Evolutionary conservation across 2,888 invertebrate genomes (phyloP), one percentile per base, ranked within the genome.

Genomic region (Ectropis crepuscularia): DNA sequence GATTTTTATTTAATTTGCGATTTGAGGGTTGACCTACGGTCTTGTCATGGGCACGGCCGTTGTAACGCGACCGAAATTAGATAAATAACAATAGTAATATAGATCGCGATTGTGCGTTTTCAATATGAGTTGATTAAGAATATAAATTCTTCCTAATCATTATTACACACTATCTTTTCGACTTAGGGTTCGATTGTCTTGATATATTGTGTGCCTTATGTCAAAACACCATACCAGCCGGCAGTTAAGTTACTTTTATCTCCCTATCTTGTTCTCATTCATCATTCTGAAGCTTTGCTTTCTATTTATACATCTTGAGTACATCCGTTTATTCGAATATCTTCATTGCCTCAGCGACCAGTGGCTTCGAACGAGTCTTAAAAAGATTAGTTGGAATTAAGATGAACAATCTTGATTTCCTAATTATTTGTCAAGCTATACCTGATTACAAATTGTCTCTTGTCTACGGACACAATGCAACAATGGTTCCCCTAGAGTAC

Each of bases 381-480:
- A 70, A 69, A 69, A 59, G 63, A 61, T 65, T 61, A 61, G 63
- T 65, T 53, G 55, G 68, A 66, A 55, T 53, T 66, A 63, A 50
- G 57, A 53, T 46, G 68, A 69, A 71, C 71, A 61, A 65, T 69
- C 69, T 76, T 70, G 65, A 73, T 79, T 78, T 74, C 72, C 70
- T 73, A 78, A 78, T 80, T 66, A 81, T 85, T 81, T 81, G 77
- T 82, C 79, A 78, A 78, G 76, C 61, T 55, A 73, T 76, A 75
- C 78, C 78, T 74, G 75, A 74, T 77, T 81, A 85, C 76, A 80
- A 81, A 82, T 82, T 75, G 71, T 75, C 67, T 71, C 71, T 71
- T 71, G 74, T 74, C 73, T 71, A 65, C 61, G 57, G 73, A 77
- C 67, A 85, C 82, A 81, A 81, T 81, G 74, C 73, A 78, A 77